Percentiles rank a stretch among this genome's conserved stretches.
Conservation (phyloP, 2,888 invertebrate species). For the Acrobasis suavella region DNA sequence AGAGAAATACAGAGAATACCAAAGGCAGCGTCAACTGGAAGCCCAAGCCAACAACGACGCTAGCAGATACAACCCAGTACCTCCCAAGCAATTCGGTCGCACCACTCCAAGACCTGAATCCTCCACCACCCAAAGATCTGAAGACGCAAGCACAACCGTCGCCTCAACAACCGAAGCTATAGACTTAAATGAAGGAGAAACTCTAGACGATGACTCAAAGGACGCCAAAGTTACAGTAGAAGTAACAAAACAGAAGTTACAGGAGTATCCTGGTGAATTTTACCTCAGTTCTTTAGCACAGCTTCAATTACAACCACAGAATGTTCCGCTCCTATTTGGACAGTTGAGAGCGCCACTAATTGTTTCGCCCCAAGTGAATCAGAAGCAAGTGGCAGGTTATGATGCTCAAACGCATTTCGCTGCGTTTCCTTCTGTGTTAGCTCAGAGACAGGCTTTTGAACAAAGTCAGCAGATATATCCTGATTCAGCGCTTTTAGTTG, state of each 20-base stretch:
- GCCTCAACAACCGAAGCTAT: conserved; percentile 56
- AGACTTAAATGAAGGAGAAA: conserved; percentile 59
- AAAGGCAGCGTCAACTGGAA: conserved; percentile 62
- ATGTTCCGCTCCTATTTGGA: conserved; percentile 53
- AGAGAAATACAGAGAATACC: conserved; percentile 60
- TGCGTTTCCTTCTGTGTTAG: conserved; percentile 64
- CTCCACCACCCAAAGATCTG: conserved; percentile 41
- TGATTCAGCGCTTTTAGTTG: conserved; percentile 44
- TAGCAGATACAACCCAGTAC: conserved; percentile 49
- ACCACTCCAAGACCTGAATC: conserved; percentile 44
- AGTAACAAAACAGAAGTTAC: conserved; percentile 66
- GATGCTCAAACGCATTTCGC: conserved; percentile 67
- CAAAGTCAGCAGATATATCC: conserved; percentile 34
- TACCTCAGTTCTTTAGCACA: conserved; percentile 66
- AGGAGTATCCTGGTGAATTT: conserved; percentile 69
- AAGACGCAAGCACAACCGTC: conserved; percentile 37
- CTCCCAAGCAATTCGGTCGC: conserved; percentile 58
- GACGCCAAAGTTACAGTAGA: conserved; percentile 61
- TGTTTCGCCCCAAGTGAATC: conserved; percentile 50
- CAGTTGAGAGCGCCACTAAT: conserved; percentile 55
- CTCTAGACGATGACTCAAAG: conserved; percentile 42
- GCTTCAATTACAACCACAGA: conserved; percentile 62
- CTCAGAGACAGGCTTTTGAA: conserved; percentile 54
- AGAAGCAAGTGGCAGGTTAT: conserved; percentile 56
- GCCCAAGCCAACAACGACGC: conserved; percentile 39